These are phyloP conservation scores for Uromys caudimaculatus DNA, from an alignment of 2,797 vertebrate genomes.

Conservation along the genomic window DNA sequence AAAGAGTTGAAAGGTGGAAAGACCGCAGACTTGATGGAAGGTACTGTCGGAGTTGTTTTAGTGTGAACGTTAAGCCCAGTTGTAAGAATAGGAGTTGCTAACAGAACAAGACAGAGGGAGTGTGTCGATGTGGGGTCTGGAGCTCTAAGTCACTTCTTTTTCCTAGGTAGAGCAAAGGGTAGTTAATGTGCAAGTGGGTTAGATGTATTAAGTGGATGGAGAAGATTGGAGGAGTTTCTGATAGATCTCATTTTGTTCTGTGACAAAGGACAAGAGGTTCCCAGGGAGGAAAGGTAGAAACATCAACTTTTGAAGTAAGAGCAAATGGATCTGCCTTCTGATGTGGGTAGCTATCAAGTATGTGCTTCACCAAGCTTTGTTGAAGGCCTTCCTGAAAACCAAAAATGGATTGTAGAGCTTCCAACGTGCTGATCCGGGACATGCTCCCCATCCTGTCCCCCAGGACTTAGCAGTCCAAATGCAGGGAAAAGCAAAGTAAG, in stretches of 20 bases:
- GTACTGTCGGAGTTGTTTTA: not conserved
- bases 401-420: not conserved
- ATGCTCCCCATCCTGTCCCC: not conserved
- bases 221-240: not conserved
- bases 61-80: not conserved
- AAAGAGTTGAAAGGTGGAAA: not conserved
- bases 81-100: not conserved
- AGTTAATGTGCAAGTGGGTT: not conserved
- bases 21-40: not conserved
- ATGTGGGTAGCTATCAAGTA: not conserved
- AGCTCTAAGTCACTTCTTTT: not conserved
- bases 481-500: not conserved
- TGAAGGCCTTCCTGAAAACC: not conserved
- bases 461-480: not conserved
- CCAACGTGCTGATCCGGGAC: not conserved
- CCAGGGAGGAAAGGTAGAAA: not conserved
- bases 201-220: not conserved
- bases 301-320: not conserved
- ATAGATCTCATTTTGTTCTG: constrained; percentile 7
- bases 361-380: not conserved
- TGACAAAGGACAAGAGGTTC: not conserved
- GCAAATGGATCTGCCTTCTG: not conserved
- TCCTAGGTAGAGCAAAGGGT: not conserved
- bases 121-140: not conserved
- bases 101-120: not conserved